Conservation (phyloP, 2,888 invertebrate genomes). For the Pyrrhia umbra region DNA sequence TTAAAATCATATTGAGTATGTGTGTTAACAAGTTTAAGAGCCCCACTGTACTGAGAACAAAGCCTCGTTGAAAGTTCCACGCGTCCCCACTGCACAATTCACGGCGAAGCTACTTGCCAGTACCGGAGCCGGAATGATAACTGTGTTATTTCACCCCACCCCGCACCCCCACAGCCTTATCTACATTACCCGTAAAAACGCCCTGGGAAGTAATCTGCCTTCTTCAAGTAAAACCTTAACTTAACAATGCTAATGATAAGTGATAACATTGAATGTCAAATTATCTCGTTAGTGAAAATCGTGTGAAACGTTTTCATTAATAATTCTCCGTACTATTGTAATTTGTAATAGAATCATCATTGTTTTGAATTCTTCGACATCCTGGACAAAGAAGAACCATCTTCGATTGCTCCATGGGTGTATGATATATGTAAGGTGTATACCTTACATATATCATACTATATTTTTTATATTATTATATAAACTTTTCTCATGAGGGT, state of each 20-base stretch:
- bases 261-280: constrained; percentile 46
- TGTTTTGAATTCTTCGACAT: too few relatives aligned
- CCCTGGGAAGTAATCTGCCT: constrained; percentile 49
- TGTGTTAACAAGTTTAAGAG: constrained; percentile 35
- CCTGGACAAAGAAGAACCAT: too few relatives aligned
- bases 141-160: constrained; percentile 45
- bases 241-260: constrained; percentile 56
- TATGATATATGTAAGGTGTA: too few relatives aligned
- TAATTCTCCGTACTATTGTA: too few relatives aligned
- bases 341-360: too few relatives aligned
- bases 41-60: constrained; percentile 37
- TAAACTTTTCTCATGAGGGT: too few relatives aligned
- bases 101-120: constrained; percentile 24
- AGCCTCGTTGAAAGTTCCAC: constrained; percentile 56
- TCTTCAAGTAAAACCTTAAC: constrained; percentile 42
- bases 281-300: constrained; percentile 31
- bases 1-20: constrained; percentile 7
- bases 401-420: constrained; percentile 23
- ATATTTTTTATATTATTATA: too few relatives aligned
- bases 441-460: too few relatives aligned
- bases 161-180: constrained; percentile 51
- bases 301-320: constrained; percentile 50
- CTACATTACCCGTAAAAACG: constrained; percentile 60
- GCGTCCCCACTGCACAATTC: constrained; percentile 55
- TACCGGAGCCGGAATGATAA: constrained; percentile 44